Evolutionary conservation across 2,888 invertebrate species (phyloP).

Genomic region (Trachelus tabidus): DNA sequence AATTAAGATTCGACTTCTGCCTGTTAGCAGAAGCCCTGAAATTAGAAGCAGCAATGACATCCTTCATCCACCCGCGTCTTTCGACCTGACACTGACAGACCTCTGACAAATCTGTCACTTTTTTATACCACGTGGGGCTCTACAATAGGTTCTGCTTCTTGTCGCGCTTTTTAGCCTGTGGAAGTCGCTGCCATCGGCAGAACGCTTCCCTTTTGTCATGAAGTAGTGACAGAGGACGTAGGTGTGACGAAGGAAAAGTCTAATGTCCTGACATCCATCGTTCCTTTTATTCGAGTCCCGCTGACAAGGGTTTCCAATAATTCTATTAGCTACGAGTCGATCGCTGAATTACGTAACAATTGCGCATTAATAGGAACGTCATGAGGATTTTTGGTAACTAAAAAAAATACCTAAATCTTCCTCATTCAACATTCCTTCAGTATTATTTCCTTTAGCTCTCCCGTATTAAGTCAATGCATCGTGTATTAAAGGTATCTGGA

Average conservation of each 20-base stretch:
- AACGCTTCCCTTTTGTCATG: background rate
- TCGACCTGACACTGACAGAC: conserved; percentile 11
- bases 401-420: background rate
- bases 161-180: background rate
- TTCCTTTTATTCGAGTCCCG: background rate
- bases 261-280: background rate
- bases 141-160: conserved; percentile 17
- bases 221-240: background rate
- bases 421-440: too few species aligned
- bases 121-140: conserved; percentile 9
- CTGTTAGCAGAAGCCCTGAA: background rate
- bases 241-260: background rate
- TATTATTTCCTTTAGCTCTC: background rate
- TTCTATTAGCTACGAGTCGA: background rate
- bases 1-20: background rate
- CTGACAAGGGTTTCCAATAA: background rate
- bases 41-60: background rate
- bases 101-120: conserved; percentile 22
- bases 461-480: background rate
- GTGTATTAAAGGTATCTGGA: background rate
- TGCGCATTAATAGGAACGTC: background rate
- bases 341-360: background rate
- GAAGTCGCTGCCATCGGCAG: background rate
- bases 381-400: background rate
- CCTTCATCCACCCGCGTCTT: conserved; percentile 10